Percentiles rank a stretch among this genome's conserved stretches.
Evolutionary conservation across 2,888 invertebrate species (phyloP).

Genomic region (Nomada fabriciana): DNA sequence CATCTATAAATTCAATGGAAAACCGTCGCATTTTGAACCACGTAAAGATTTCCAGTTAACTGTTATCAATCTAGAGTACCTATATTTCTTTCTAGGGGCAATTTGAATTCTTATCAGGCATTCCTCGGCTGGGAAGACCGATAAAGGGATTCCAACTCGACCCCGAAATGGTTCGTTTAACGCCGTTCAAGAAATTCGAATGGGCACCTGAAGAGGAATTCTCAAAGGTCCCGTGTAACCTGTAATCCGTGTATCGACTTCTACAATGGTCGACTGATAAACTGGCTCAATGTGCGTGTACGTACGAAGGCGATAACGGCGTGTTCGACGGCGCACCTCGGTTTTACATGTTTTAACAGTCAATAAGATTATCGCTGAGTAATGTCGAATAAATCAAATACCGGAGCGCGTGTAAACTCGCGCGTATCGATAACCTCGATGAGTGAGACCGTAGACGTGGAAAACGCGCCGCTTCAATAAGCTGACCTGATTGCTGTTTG

Average conservation of each 20-base stretch:
- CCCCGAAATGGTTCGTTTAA: slow-evolving; percentile 8
- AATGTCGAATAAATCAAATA: slow-evolving; percentile 80
- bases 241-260: slow-evolving; percentile 32
- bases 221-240: slow-evolving; percentile 20
- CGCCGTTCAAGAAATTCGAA: neutral
- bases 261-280: slow-evolving; percentile 56
- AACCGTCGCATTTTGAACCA: neutral
- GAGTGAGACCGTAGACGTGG: slow-evolving; percentile 42
- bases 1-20: neutral
- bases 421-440: slow-evolving; percentile 67
- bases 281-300: slow-evolving; percentile 12
- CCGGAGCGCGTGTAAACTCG: slow-evolving; percentile 59
- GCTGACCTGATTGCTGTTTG: slow-evolving; percentile 23
- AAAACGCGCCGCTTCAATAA: slow-evolving; percentile 20
- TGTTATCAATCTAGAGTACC: neutral
- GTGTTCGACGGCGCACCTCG: slow-evolving; percentile 69
- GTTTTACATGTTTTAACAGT: slow-evolving; percentile 76
- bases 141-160: slow-evolving; percentile 4
- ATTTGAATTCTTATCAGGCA: slow-evolving; percentile 48
- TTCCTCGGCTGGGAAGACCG: slow-evolving; percentile 27
- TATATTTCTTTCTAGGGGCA: slow-evolving; percentile 10
- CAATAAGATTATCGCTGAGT: slow-evolving; percentile 78
- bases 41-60: neutral
- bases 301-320: slow-evolving; percentile 47
- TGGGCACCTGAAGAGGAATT: neutral